Evolutionary conservation across 2,113 vertebrate species (phyloP), one percentile per base, ranked within the genome.

Genomic region (Grammatotria lemairii): DNA sequence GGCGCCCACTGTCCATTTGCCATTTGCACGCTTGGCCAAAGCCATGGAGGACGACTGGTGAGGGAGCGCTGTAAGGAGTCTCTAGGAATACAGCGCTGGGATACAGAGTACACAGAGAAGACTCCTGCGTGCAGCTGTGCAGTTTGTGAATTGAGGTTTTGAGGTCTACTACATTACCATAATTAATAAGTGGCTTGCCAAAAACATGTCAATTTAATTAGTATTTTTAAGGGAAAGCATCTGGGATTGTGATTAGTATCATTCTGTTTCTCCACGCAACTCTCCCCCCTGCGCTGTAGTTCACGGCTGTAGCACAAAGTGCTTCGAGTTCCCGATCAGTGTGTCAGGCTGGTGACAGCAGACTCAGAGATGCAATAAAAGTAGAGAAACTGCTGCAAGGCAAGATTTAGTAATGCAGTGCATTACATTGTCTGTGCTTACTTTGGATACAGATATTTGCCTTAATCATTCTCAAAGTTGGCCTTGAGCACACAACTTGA

Each of bases 21-120:
- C 92, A 95, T 95, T 96, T 96, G 92, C 94, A 96, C 94, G 94
- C 94, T 94, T 96, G 94, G 92, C 87, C 94, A 94, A 91, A 94
- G 92, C 88, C 85, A 89, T 82, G 93, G 90, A 93, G 91, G 93
- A 93, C 31, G 88, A 93, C 86, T 88, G 93, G 83, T 85, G 85
- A 92, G 92, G 93, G 90, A 90, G 55, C 68, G 85, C 79, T 73
- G 84, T 35, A 86, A 81, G 82, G 90, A 93, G 89, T 80, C 33
- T 19, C 85, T 92, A 89, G 90, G 92, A 92, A 90, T 75, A 83
- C 81, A 40, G 83, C 28, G 38, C 21, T 5, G 70, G 88, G 85
- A 90, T 83, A 73, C 85, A 45, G 86, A 55, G 91, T 79, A 90
- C 87, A 92, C 89, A 51, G 90, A 79, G 81, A 70, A 92, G 87